These are phyloP conservation scores for Rhodophaea formosa DNA, from an alignment of 2,888 invertebrate genomes.

Conservation along the genomic window DNA sequence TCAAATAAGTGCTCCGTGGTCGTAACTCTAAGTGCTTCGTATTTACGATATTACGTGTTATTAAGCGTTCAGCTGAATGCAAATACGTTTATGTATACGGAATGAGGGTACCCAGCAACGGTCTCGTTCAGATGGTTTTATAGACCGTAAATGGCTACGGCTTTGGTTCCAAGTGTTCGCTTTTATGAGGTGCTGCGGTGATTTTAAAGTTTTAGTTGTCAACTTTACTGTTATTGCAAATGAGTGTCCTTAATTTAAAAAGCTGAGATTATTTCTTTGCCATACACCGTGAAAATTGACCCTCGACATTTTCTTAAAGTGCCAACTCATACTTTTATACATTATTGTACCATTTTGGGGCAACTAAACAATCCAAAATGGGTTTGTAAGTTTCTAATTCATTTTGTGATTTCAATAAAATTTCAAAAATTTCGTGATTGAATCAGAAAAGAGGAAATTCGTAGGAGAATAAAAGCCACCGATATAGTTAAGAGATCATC, in stretches of 20 bases:
- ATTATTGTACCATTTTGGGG: too few species aligned
- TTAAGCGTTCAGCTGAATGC: slow-evolving; percentile 36
- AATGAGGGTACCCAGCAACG: slow-evolving; percentile 25
- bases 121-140: slow-evolving; percentile 19
- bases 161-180: background rate
- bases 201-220: slow-evolving; percentile 7
- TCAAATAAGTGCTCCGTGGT: background rate
- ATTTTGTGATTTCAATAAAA: too few species aligned
- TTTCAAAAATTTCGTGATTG: too few species aligned
- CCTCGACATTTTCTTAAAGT: too few species aligned
- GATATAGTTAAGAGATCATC: too few species aligned
- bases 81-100: slow-evolving; percentile 35
- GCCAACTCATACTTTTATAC: too few species aligned
- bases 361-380: too few species aligned
- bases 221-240: background rate
- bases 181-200: slow-evolving; percentile 14
- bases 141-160: slow-evolving; percentile 20
- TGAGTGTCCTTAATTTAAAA: background rate
- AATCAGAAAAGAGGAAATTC: too few species aligned
- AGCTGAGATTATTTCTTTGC: too few species aligned
- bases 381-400: too few species aligned
- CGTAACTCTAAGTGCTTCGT: background rate
- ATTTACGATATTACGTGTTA: slow-evolving; percentile 34
- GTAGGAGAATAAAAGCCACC: too few species aligned
- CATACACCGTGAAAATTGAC: too few species aligned